Conservation (phyloP, 2,888 invertebrate species). For the Latrodectus elegans region DNA sequence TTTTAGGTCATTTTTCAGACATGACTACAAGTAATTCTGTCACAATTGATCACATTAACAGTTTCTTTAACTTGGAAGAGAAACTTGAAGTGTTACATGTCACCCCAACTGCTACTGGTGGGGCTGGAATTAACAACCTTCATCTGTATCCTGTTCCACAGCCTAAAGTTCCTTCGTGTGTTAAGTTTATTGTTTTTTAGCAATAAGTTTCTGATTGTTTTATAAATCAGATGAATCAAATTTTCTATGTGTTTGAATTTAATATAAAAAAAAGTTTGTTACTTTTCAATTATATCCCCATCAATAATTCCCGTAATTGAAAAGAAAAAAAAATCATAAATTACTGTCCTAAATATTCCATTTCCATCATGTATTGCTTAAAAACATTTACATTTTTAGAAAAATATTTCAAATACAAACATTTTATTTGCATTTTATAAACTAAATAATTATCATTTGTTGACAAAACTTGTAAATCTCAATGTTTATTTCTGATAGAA, state of each 20-base stretch:
- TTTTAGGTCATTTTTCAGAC: neutral
- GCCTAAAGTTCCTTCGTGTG: neutral
- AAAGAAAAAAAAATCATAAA: too few species aligned
- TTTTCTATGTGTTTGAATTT: neutral
- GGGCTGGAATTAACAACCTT: constrained; percentile 41
- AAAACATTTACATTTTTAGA: too few species aligned
- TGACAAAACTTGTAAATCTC: too few species aligned
- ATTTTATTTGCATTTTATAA: too few species aligned
- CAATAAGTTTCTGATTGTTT: neutral
- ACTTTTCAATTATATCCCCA: neutral
- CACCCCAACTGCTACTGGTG: constrained; percentile 62
- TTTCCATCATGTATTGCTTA: too few species aligned
- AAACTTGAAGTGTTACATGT: constrained; percentile 25
- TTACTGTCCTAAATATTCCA: too few species aligned
- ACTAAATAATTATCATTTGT: too few species aligned
- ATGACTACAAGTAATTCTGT: constrained; percentile 54
- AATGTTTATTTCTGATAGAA: too few species aligned
- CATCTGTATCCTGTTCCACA: constrained; percentile 13
- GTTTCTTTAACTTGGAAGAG: constrained; percentile 34
- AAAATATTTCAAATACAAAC: too few species aligned
- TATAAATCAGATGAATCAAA: neutral
- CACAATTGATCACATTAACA: constrained; percentile 43
- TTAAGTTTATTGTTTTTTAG: neutral
- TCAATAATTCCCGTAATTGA: too few species aligned
- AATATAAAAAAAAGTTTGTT: neutral